A percentile compares a stretch with the other conserved stretches of the same genome.
Conservation (phyloP, 2,888 invertebrate genomes). For the Agrotis puta region DNA sequence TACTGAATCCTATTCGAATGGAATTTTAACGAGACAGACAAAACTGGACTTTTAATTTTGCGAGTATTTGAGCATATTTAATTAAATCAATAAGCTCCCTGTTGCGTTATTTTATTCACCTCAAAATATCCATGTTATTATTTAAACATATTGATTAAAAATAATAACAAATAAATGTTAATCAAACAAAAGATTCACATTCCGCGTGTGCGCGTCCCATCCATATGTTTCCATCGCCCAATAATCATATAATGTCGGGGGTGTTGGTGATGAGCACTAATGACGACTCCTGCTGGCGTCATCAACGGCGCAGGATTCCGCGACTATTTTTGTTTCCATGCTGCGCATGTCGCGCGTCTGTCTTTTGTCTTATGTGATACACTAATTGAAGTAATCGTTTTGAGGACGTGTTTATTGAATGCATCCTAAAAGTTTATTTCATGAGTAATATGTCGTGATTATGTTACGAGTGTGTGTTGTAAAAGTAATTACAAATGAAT, state of each 20-base stretch:
- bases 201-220: neutral
- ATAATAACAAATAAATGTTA: neutral
- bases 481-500: too few species aligned
- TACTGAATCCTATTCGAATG: too few species aligned
- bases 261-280: constrained; percentile 45
- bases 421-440: neutral
- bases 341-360: constrained; percentile 51
- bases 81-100: neutral
- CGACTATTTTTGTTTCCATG: constrained; percentile 52
- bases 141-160: neutral
- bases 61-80: neutral
- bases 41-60: neutral
- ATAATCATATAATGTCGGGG: constrained; percentile 3
- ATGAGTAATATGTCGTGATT: neutral
- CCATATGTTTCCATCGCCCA: constrained; percentile 36
- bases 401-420: constrained; percentile 21
- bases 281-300: constrained; percentile 56
- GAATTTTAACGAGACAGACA: neutral
- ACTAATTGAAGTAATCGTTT: constrained; percentile 35
- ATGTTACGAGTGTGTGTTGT: neutral
- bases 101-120: neutral
- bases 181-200: neutral
- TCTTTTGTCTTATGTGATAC: constrained; percentile 47
- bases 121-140: neutral
- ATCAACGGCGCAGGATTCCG: constrained; percentile 13